Evolutionary conservation across 1,140 invertebrate species (phyloP), one percentile per base, ranked within the genome.

Genomic region (Cotesia vestalis): DNA sequence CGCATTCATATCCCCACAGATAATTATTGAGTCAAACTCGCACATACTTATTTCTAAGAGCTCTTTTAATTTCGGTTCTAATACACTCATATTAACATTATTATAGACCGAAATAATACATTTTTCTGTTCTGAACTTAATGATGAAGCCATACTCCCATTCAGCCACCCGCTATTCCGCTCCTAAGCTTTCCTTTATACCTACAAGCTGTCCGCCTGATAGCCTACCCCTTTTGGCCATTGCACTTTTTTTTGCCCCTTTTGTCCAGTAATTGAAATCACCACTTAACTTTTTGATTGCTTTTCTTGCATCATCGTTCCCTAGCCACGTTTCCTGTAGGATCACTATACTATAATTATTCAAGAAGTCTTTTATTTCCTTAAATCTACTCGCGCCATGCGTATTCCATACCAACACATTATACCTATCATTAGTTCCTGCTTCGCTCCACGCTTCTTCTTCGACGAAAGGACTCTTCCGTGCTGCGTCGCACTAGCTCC

Each of bases 321-420:
- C 70, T 12, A 76, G 4, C 76, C 73, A 77, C 20, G 76, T 78
- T 57, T 75, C 77, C 9, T 36, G 60, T 52, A 76, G n/a, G 8
- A 73, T 20, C 0, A 72, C 36, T 20, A 72, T 51, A 59, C 75
- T 61, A 20, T 27, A 71, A 4, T 71, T 35, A 4, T 66, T 40
- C 51, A 76, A 17, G 53, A 63, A 74, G 3, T 67, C 34, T 72
- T 70, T 69, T 14, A 75, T 46, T 9, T 75, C 72, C 6, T 4
- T 52, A 40, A 71, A 67, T 20, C 74, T 75, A 8, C 70, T 60
- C 36, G n/a, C 34, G 4, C 55, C 64, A 4, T 17, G 46, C 11
- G 52, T 64, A 59, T 73, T 73, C 71, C 71, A 73, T 8, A 67
- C 34, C 3, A 46, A 34, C 14, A 72, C 6, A 51, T 66, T 59